Evolutionary conservation across 2,797 vertebrate species (phyloP).

Genomic region (Forpus xanthops): DNA sequence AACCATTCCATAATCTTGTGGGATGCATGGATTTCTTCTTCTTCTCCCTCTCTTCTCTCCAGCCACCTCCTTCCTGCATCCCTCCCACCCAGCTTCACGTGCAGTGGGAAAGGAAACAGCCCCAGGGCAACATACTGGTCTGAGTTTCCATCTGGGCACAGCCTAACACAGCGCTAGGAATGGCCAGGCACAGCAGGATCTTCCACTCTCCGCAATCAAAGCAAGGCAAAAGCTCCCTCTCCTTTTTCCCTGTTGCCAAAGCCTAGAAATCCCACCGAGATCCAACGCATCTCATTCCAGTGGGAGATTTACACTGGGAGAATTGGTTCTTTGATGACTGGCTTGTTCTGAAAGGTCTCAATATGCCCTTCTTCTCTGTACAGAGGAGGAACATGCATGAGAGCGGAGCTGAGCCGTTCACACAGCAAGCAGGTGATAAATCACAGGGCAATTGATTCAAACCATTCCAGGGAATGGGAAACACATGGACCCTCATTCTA

Average conservation of each 20-base stretch:
- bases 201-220: neutral
- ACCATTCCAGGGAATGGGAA: slow-evolving; percentile 74
- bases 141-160: slow-evolving; percentile 1
- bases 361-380: neutral
- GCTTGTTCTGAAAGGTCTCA: neutral
- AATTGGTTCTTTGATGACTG: slow-evolving; percentile 18
- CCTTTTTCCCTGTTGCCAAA: neutral
- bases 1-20: neutral
- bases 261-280: neutral
- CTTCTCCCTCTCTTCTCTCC: neutral
- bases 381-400: slow-evolving; percentile 40
- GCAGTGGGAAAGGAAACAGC: neutral
- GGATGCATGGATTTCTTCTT: neutral
- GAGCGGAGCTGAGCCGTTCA: slow-evolving; percentile 34
- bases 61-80: neutral
- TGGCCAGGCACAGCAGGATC: neutral
- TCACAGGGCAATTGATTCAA: slow-evolving; percentile 70
- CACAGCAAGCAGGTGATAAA: slow-evolving; percentile 79
- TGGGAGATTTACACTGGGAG: neutral
- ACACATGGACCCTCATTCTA: slow-evolving; percentile 74
- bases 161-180: neutral
- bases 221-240: neutral
- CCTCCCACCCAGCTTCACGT: accelerated
- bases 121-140: neutral
- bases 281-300: neutral